phyloP scores from a whole-genome alignment of 2,113 vertebrate species.

The Ameiurus melas region DNA sequence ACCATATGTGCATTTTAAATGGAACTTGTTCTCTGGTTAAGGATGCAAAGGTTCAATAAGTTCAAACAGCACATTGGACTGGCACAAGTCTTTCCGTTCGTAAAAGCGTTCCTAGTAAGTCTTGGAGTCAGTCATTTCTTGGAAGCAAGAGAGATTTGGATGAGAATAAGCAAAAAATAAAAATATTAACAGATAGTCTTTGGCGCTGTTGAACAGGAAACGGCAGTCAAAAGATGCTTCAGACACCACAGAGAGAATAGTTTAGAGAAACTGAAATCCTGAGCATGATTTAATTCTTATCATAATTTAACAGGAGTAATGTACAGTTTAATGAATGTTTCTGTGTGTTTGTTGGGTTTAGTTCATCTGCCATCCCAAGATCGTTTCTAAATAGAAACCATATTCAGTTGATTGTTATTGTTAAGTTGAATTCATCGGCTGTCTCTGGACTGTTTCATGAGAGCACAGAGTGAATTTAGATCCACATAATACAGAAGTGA shows the following conservation, averaged over 20 bases:
- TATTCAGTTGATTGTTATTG: background rate
- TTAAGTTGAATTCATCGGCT: background rate
- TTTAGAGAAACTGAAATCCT: background rate
- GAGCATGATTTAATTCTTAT: background rate
- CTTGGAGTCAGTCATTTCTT: conserved; percentile 42
- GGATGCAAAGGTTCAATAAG: conserved; percentile 19
- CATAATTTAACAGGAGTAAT: background rate
- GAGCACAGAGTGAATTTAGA: background rate
- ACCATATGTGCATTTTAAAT: background rate
- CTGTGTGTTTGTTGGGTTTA: background rate
- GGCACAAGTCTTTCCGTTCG: conserved; percentile 47
- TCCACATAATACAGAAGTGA: background rate
- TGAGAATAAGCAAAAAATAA: conserved; percentile 32
- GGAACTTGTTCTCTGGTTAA: conserved; percentile 14
- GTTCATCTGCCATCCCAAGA: background rate
- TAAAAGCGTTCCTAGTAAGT: conserved; percentile 49
- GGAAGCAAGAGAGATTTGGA: conserved; percentile 37
- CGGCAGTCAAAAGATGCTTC: background rate
- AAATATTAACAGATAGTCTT: conserved; percentile 38
- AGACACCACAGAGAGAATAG: background rate
- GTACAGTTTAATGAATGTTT: background rate
- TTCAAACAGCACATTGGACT: conserved; percentile 50
- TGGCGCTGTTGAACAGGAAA: conserved; percentile 22
- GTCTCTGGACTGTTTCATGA: background rate
- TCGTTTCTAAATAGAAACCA: conserved; percentile 1